Percentiles rank a stretch among this genome's conserved stretches.
Conservation (phyloP, 2,888 invertebrate species). For the Mythimna impura region DNA sequence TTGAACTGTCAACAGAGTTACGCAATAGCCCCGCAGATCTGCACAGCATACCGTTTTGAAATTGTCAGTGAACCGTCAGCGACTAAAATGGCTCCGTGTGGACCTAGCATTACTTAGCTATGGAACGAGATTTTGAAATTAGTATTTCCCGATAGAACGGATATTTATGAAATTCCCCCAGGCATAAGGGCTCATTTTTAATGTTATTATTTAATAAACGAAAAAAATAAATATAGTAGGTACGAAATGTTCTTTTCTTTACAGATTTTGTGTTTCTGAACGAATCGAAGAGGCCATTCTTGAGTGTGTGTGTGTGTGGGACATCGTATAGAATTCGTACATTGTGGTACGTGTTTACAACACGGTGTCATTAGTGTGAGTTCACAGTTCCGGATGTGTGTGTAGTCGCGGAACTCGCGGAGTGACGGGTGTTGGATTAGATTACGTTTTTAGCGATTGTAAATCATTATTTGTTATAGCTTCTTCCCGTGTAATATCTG, state of each 20-base stretch:
- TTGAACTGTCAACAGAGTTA: no score
- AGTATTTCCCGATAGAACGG: background rate
- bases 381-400: slow-evolving; percentile 61
- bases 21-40: no score
- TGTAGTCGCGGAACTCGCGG: slow-evolving; percentile 59
- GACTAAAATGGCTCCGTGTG: background rate
- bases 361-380: slow-evolving; percentile 46
- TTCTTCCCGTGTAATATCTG: slow-evolving; percentile 57
- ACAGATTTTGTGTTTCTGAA: slow-evolving; percentile 34
- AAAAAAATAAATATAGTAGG: background rate
- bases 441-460: slow-evolving; percentile 69
- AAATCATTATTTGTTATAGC: slow-evolving; percentile 66
- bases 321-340: slow-evolving; percentile 17
- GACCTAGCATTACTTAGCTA: background rate
- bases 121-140: background rate
- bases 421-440: slow-evolving; percentile 76
- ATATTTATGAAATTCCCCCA: background rate
- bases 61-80: background rate
- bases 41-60: background rate
- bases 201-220: background rate
- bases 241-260: background rate
- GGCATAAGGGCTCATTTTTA: background rate
- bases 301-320: slow-evolving; percentile 23
- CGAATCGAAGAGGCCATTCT: background rate
- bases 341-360: slow-evolving; percentile 55